Evolutionary conservation across 2,888 invertebrate species (phyloP).

Genomic region (Nemapogon koenigi): DNA sequence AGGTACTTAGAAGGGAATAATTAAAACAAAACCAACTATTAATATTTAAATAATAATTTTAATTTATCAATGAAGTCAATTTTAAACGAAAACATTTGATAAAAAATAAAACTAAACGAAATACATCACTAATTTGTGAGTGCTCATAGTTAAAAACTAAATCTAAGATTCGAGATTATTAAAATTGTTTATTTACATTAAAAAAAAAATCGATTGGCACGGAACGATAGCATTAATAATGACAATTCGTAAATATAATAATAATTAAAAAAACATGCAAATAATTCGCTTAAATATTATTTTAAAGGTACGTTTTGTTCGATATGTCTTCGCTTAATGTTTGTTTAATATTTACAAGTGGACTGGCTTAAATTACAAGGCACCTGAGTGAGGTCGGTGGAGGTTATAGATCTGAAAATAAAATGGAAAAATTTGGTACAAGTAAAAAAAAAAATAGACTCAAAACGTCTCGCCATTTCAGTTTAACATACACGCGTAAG

Average conservation of each 20-base stretch:
- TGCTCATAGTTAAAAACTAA: constrained; percentile 28
- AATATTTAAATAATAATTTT: constrained; percentile 39
- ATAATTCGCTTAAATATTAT: constrained; percentile 5
- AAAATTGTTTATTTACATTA: constrained; percentile 16
- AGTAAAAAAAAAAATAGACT: constrained; percentile 10
- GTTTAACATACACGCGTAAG: no score
- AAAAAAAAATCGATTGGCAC: constrained; percentile 37
- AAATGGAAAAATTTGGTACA: constrained; percentile 11
- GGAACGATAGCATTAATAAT: constrained; percentile 35
- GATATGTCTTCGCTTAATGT: constrained; percentile 47
- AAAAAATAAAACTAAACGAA: constrained; percentile 14
- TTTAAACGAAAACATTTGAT: constrained; percentile 20
- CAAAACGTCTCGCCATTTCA: no score
- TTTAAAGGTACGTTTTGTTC: constrained; percentile 45
- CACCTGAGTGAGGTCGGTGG: constrained; percentile 64
- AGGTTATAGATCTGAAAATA: constrained; percentile 46
- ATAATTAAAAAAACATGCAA: constrained; percentile 14
- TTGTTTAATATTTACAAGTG: constrained; percentile 54
- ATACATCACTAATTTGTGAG: constrained; percentile 28
- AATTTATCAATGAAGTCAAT: constrained; percentile 42
- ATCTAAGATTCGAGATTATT: constrained; percentile 19
- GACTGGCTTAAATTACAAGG: constrained; percentile 47
- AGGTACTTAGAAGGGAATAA: no score
- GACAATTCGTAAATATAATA: constrained; percentile 18
- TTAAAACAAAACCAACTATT: no score